A percentile compares a stretch with the other conserved stretches of the same genome.
Evolutionary conservation across 2,888 invertebrate species (phyloP).

Genomic region (Patella ulyssiponensis): DNA sequence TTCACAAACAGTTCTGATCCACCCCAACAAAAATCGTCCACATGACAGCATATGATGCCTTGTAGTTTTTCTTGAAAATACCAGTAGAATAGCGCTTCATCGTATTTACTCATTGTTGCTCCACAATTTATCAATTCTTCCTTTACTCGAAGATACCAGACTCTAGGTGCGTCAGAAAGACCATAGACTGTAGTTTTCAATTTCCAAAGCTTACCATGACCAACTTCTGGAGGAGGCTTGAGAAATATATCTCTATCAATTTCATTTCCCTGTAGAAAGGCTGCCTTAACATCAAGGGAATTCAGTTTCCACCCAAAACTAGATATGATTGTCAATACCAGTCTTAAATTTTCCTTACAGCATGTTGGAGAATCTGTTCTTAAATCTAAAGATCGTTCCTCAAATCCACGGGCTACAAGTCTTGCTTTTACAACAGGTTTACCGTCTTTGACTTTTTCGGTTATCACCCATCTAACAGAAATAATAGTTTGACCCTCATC

Average conservation of each 20-base stretch:
- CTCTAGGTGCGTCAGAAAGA: conserved; percentile 22
- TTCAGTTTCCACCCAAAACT: no score
- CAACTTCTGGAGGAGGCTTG: no score
- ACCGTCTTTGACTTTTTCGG: not conserved
- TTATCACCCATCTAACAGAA: not conserved
- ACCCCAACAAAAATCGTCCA: conserved; percentile 24
- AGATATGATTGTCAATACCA: no score
- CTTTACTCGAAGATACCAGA: conserved; percentile 17
- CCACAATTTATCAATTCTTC: conserved; percentile 5
- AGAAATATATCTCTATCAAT: no score
- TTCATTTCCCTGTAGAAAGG: no score
- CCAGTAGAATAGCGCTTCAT: conserved; percentile 20
- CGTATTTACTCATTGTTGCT: conserved; percentile 3
- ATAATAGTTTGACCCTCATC: not conserved
- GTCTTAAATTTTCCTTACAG: no score
- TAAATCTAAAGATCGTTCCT: no score
- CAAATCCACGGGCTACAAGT: not conserved
- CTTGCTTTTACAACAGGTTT: not conserved
- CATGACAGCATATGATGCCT: conserved; percentile 26
- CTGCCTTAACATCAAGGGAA: no score
- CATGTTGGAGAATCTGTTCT: no score
- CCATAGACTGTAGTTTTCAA: conserved; percentile 23
- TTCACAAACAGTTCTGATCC: no score
- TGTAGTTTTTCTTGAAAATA: not conserved
- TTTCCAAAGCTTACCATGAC: conserved; percentile 7